Evolutionary conservation across 2,888 invertebrate genomes (phyloP).

Genomic region (Mythimna vitellina): DNA sequence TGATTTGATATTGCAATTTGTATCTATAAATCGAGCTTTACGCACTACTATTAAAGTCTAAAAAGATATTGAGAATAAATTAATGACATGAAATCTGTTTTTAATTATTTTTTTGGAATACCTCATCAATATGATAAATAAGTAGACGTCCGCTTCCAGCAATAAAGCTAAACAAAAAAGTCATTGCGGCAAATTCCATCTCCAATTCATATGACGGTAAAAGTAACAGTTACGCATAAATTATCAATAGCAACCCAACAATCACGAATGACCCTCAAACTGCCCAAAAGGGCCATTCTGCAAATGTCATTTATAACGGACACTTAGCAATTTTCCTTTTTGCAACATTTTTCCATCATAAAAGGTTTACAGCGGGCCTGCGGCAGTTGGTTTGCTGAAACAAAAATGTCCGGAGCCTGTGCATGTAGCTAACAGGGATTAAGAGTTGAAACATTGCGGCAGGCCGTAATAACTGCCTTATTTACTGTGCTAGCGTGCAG

Average conservation of each 20-base stretch:
- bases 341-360: constrained; percentile 62
- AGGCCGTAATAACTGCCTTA: constrained; percentile 54
- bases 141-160: no score
- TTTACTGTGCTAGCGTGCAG: constrained; percentile 55
- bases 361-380: constrained; percentile 60
- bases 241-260: constrained; percentile 31
- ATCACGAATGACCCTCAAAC: constrained; percentile 31
- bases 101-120: neutral
- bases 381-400: constrained; percentile 65
- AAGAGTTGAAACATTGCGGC: constrained; percentile 69
- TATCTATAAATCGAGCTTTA: neutral
- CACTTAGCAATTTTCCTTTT: constrained; percentile 62
- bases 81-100: no score
- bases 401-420: constrained; percentile 62
- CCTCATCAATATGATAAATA: neutral
- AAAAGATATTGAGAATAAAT: neutral
- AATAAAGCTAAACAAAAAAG: neutral
- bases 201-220: neutral
- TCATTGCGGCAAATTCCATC: neutral
- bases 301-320: constrained; percentile 46
- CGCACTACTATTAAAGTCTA: neutral
- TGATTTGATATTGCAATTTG: constrained; percentile 1
- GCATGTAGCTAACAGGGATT: constrained; percentile 67
- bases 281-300: constrained; percentile 38
- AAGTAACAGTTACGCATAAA: constrained; percentile 30